A percentile compares a stretch with the other conserved stretches of the same genome.
Conservation (phyloP, 2,113 vertebrate species). For the Corythaeola cristata region DNA sequence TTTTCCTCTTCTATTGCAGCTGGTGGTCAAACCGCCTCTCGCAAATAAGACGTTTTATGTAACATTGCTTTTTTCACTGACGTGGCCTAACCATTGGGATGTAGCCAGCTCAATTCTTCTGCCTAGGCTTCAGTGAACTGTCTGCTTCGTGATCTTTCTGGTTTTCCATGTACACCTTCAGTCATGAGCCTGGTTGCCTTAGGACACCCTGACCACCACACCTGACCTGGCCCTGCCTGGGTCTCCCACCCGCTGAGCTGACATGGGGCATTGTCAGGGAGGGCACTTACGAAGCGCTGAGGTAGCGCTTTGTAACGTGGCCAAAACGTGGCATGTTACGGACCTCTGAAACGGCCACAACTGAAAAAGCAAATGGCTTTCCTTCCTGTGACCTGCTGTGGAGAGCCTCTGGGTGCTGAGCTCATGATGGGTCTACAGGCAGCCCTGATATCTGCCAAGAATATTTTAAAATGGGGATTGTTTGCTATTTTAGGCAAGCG, state of each 20-base stretch:
- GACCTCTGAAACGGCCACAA: not conserved
- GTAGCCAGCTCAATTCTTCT: not conserved
- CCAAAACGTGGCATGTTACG: not conserved
- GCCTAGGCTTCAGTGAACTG: not conserved
- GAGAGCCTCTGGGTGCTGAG: not conserved
- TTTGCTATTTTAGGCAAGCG: not conserved
- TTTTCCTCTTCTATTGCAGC: not conserved
- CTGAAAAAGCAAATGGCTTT: not conserved
- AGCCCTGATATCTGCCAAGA: not conserved
- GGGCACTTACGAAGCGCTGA: not conserved
- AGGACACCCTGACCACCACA: not conserved
- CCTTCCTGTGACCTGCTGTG: not conserved
- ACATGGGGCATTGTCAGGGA: not conserved
- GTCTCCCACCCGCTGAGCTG: not conserved
- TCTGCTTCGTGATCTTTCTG: not conserved
- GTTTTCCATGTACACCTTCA: not conserved
- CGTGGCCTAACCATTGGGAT: rapidly evolving
- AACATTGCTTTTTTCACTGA: not conserved
- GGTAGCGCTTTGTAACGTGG: not conserved
- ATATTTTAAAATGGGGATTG: not conserved
- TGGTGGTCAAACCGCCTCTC: not conserved
- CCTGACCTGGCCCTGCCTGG: not conserved
- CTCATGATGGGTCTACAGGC: not conserved
- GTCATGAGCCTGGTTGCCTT: not conserved
- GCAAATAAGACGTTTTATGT: not conserved